A percentile compares a stretch with the other conserved stretches of the same genome.
These are phyloP conservation scores for Cyanoderma ruficeps DNA, from an alignment of 2,113 vertebrate genomes.

Conservation along the genomic window DNA sequence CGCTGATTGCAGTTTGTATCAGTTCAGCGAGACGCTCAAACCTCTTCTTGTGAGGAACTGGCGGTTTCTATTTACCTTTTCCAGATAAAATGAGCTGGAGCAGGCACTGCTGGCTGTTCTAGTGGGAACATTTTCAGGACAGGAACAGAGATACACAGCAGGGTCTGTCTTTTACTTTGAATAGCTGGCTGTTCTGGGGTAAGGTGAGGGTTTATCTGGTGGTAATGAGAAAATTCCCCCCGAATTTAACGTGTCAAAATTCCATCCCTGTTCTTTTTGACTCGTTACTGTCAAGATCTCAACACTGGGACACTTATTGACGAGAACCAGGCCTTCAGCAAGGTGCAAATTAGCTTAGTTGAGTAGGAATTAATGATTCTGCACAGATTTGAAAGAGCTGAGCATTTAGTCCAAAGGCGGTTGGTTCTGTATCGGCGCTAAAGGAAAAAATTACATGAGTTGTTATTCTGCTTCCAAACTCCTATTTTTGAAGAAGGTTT, in stretches of 20 bases:
- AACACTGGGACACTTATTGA: neutral
- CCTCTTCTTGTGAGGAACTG: neutral
- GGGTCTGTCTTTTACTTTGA: neutral
- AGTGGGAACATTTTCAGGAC: neutral
- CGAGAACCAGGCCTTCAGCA: neutral
- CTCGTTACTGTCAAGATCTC: neutral
- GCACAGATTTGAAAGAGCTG: neutral
- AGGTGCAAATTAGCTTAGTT: slow-evolving; percentile 15
- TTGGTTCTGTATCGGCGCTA: neutral
- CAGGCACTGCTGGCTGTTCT: neutral
- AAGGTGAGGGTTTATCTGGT: neutral
- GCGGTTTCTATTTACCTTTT: neutral
- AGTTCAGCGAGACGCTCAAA: neutral
- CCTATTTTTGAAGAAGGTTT: slow-evolving; percentile 56
- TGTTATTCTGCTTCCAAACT: slow-evolving; percentile 19
- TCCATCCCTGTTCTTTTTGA: neutral
- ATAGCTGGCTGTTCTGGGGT: neutral
- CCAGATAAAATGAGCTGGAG: neutral
- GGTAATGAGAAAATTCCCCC: neutral
- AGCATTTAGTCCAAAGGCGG: neutral
- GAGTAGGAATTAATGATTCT: neutral
- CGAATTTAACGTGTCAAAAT: neutral
- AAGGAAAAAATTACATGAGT: neutral
- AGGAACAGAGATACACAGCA: neutral
- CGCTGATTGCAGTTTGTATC: neutral